Evolutionary conservation across 2,888 invertebrate genomes (phyloP).

Genomic region (Xestobium rufovillosum): DNA sequence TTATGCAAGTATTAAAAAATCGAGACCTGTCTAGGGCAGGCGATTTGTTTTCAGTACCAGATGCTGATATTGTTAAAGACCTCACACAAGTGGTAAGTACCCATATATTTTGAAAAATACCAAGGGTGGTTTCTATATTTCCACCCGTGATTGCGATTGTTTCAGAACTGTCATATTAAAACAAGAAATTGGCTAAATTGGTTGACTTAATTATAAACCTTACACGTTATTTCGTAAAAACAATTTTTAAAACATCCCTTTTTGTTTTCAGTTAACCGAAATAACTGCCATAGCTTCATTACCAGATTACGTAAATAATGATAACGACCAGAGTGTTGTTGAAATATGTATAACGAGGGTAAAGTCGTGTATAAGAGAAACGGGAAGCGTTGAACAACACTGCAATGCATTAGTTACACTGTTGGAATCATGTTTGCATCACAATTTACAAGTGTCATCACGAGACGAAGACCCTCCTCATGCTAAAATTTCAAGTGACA

Average conservation of each 20-base stretch:
- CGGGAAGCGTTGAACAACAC: conserved; percentile 78
- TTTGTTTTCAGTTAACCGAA: conserved; percentile 53
- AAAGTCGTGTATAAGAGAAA: conserved; percentile 85
- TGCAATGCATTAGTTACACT: conserved; percentile 75
- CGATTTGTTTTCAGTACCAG: conserved; percentile 81
- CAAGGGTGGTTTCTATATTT: too few relatives aligned
- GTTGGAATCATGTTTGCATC: conserved; percentile 79
- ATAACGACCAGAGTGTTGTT: conserved; percentile 89
- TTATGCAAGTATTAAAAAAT: conserved; percentile 82
- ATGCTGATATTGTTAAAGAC: conserved; percentile 78
- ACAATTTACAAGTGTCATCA: conserved; percentile 73
- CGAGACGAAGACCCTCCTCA: conserved; percentile 88
- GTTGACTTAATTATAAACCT: conserved; percentile 5
- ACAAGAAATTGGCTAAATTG: too few relatives aligned
- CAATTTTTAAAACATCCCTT: neutral
- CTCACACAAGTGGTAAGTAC: conserved; percentile 71
- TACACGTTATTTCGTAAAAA: neutral
- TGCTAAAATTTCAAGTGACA: conserved; percentile 92
- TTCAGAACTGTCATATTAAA: too few relatives aligned
- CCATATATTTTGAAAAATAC: neutral
- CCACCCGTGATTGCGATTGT: too few relatives aligned
- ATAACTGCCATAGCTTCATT: conserved; percentile 76
- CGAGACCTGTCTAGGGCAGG: conserved; percentile 86
- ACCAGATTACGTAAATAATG: conserved; percentile 75
- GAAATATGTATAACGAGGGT: conserved; percentile 91